phyloP scores from a whole-genome alignment of 2,797 vertebrate genomes.

The Bradypus variegatus region DNA sequence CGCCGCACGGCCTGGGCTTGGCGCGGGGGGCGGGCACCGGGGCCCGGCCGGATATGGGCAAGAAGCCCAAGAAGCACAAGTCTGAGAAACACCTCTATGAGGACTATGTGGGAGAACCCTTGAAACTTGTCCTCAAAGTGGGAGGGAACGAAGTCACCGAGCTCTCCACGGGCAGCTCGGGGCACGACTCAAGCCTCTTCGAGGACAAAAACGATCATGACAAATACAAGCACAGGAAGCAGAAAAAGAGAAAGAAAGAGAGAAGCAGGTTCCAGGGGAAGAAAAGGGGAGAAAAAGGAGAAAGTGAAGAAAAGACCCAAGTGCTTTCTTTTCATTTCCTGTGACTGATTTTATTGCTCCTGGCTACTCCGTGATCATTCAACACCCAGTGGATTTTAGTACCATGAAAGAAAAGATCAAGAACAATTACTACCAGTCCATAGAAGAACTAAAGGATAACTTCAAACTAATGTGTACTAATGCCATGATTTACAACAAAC shows the following conservation, averaged over 20 bases:
- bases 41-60: slow-evolving; percentile 83
- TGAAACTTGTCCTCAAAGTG: slow-evolving; percentile 96
- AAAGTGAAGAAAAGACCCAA: no score
- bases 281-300: slow-evolving; percentile 87
- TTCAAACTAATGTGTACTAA: no score
- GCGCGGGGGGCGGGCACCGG: slow-evolving; percentile 59
- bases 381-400: no score
- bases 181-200: slow-evolving; percentile 80
- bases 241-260: slow-evolving; percentile 95
- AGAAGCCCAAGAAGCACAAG: slow-evolving; percentile 97
- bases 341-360: no score
- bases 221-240: slow-evolving; percentile 94
- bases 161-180: slow-evolving; percentile 85
- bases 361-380: no score
- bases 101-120: slow-evolving; percentile 87
- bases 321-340: no score
- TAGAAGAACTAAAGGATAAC: no score
- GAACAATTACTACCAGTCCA: no score
- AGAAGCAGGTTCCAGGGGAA: slow-evolving; percentile 83
- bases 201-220: slow-evolving; percentile 88
- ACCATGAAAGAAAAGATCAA: no score
- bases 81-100: slow-evolving; percentile 89
- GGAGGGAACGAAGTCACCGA: slow-evolving; percentile 93
- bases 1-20: slow-evolving; percentile 61
- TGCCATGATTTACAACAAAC: no score